Conservation (phyloP, 2,797 vertebrate species). For the Brachymystax lenok region DNA sequence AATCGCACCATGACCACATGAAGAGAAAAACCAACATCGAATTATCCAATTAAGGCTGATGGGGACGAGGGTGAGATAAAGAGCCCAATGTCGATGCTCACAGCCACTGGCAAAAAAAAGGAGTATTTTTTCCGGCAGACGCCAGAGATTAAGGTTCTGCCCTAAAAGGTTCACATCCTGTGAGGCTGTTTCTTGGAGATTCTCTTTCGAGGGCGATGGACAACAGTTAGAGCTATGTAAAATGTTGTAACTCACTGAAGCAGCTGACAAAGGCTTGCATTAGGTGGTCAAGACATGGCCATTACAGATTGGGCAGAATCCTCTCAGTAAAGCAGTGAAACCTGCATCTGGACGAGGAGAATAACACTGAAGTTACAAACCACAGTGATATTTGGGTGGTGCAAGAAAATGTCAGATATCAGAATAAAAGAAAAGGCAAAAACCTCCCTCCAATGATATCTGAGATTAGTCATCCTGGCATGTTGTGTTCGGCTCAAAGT, state of each 20-base stretch:
- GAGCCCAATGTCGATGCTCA: constrained; percentile 46
- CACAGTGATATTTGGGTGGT: constrained; percentile 1
- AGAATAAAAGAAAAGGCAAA: constrained; percentile 13
- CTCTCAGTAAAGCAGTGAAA: not conserved
- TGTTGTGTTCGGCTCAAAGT: constrained; percentile 1
- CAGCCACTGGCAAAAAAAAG: constrained; percentile 47
- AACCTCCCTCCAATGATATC: constrained; percentile 5
- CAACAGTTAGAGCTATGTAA: not conserved
- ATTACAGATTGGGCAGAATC: not conserved
- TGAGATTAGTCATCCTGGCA: constrained; percentile 18
- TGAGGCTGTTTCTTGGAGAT: constrained; percentile 1
- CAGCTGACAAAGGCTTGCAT: not conserved
- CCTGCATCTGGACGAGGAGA: not conserved
- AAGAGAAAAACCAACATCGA: constrained; percentile 68
- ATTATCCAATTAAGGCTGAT: constrained; percentile 71
- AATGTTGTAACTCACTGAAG: not conserved
- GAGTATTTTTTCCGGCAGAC: constrained; percentile 6
- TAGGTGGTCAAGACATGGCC: too few species aligned
- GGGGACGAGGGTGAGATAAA: constrained; percentile 39
- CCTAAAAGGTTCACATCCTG: constrained; percentile 30
- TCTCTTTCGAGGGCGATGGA: not conserved
- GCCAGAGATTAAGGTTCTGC: constrained; percentile 16
- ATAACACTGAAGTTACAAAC: not conserved
- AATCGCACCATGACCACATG: constrained; percentile 70
- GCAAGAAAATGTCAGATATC: constrained; percentile 8